Conservation (phyloP, 2,888 invertebrate species). For the Noctua janthina region DNA sequence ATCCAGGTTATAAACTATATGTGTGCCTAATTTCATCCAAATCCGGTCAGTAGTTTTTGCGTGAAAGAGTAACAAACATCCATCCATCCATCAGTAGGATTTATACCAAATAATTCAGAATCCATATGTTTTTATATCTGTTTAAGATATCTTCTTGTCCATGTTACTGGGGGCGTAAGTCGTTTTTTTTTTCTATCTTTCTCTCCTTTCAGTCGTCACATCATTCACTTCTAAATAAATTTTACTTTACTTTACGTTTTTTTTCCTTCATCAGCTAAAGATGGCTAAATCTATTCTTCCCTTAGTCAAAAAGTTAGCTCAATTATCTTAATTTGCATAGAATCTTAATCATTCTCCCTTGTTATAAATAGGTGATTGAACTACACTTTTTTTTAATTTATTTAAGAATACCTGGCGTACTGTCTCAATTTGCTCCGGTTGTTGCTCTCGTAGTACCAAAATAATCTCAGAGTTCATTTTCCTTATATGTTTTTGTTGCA, state of each 20-base stretch:
- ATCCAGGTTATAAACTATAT: too few relatives aligned
- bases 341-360: not conserved
- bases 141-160: not conserved
- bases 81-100: not conserved
- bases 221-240: not conserved
- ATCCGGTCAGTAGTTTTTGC: too few relatives aligned
- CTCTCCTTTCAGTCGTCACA: not conserved
- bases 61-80: too few relatives aligned
- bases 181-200: not conserved
- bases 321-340: not conserved
- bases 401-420: slow-evolving; percentile 36
- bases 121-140: not conserved
- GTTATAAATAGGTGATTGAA: slow-evolving; percentile 28
- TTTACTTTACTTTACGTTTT: not conserved
- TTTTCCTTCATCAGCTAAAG: not conserved
- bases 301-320: not conserved
- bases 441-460: slow-evolving; percentile 41
- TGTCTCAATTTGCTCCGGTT: slow-evolving; percentile 44
- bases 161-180: not conserved
- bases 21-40: too few relatives aligned
- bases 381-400: slow-evolving; percentile 30
- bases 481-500: slow-evolving; percentile 34
- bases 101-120: not conserved
- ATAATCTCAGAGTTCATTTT: slow-evolving; percentile 40
- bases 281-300: not conserved